Percentiles rank a stretch among this genome's conserved stretches.
phyloP scores from a whole-genome alignment of 2,797 vertebrate genomes.

The Avahi laniger region DNA sequence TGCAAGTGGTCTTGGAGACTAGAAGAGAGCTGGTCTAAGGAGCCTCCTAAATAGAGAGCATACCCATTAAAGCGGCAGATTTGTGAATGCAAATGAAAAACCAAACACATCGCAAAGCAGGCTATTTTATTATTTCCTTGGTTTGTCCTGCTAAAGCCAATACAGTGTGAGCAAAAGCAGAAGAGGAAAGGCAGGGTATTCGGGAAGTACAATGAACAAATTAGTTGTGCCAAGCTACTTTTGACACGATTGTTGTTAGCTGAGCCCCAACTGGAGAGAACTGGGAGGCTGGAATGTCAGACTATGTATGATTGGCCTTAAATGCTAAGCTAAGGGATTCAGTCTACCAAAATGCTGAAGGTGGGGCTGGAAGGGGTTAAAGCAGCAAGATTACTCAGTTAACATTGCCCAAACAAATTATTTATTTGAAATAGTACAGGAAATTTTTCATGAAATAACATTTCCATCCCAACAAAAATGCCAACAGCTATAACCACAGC shows the following conservation, averaged over 20 bases:
- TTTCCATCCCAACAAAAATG: background rate
- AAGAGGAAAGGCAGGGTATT: background rate
- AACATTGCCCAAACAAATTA: background rate
- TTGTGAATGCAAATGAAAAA: background rate
- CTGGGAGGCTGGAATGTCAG: background rate
- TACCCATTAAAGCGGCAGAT: background rate
- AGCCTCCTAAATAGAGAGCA: background rate
- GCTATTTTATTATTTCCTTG: conserved; percentile 3
- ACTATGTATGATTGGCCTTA: background rate
- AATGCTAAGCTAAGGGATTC: background rate
- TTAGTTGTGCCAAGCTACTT: background rate
- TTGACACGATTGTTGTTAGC: background rate
- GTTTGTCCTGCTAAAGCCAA: background rate
- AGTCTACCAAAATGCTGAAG: background rate
- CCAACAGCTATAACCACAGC: background rate
- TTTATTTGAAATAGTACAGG: conserved; percentile 11
- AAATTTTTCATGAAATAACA: conserved; percentile 35
- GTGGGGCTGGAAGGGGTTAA: background rate
- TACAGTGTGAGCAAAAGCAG: background rate
- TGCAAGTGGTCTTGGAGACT: background rate
- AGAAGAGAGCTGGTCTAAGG: background rate
- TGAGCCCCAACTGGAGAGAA: background rate
- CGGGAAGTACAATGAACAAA: background rate
- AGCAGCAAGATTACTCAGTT: background rate
- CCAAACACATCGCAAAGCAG: background rate